Percentiles rank a stretch among this genome's conserved stretches.
phyloP scores from a whole-genome alignment of 2,113 vertebrate genomes.

The Butastur rufipennis region DNA sequence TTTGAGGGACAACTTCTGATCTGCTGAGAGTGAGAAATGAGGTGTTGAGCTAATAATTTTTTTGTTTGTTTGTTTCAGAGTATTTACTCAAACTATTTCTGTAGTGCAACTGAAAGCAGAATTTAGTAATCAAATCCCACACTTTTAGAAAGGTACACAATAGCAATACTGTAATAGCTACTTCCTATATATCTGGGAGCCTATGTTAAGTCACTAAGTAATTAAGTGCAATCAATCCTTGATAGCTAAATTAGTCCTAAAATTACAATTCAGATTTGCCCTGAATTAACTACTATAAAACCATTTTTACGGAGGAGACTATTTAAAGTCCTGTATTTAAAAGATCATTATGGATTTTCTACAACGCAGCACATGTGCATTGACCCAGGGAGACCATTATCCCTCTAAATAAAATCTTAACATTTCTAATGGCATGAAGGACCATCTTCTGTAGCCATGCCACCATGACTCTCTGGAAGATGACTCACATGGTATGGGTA shows the following conservation, averaged over 20 bases:
- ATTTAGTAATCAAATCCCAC: neutral
- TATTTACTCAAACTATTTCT: neutral
- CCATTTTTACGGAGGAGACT: neutral
- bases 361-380: neutral
- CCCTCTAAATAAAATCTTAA: neutral
- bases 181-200: neutral
- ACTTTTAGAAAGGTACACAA: neutral
- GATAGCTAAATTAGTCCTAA: slow-evolving; percentile 31
- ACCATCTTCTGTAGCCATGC: neutral
- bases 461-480: neutral
- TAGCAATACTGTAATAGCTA: neutral
- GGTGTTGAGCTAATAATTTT: neutral
- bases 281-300: neutral
- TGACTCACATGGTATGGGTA: neutral
- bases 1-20: neutral
- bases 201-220: neutral
- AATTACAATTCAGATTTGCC: slow-evolving; percentile 24
- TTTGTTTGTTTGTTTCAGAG: neutral
- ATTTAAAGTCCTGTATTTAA: neutral
- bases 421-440: neutral
- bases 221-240: neutral
- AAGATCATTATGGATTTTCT: neutral
- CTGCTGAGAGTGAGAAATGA: neutral
- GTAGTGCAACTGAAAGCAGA: neutral
- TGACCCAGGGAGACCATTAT: neutral